Evolutionary conservation across 2,113 vertebrate genomes (phyloP).

Genomic region (Sitta europaea): DNA sequence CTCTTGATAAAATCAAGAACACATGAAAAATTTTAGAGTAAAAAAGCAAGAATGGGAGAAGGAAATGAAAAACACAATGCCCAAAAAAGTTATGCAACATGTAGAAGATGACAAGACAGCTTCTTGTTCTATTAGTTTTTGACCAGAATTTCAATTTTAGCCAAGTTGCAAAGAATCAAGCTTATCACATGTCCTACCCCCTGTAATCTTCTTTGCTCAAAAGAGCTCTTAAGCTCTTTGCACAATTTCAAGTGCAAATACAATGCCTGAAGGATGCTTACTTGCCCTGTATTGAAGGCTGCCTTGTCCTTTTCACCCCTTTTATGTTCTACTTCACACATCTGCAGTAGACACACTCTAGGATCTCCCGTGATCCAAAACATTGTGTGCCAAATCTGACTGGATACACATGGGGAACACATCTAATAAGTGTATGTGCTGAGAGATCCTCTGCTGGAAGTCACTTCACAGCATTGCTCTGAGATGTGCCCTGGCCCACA

Average conservation of each 20-base stretch:
- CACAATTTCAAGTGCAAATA: not conserved
- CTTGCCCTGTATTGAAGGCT: not conserved
- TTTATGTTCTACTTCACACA: not conserved
- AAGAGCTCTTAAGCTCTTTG: not conserved
- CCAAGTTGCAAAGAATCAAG: not conserved
- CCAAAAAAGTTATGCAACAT: not conserved
- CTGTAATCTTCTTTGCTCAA: not conserved
- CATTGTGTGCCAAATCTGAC: fast-evolving
- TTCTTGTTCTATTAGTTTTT: not conserved
- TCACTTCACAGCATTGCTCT: not conserved
- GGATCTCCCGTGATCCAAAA: not conserved
- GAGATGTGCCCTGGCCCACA: not conserved
- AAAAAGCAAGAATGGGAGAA: not conserved
- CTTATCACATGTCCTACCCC: not conserved
- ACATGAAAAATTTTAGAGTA: not conserved
- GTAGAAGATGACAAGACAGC: not conserved
- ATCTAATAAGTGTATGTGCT: not conserved
- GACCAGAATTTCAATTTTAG: not conserved
- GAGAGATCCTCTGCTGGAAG: not conserved
- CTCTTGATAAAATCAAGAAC: not conserved
- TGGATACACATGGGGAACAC: not conserved
- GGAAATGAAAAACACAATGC: not conserved
- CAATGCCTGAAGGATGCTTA: not conserved
- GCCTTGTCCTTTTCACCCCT: not conserved
- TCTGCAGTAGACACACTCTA: not conserved